Evolutionary conservation across 2,797 vertebrate genomes (phyloP).

Genomic region (Brotula barbata): DNA sequence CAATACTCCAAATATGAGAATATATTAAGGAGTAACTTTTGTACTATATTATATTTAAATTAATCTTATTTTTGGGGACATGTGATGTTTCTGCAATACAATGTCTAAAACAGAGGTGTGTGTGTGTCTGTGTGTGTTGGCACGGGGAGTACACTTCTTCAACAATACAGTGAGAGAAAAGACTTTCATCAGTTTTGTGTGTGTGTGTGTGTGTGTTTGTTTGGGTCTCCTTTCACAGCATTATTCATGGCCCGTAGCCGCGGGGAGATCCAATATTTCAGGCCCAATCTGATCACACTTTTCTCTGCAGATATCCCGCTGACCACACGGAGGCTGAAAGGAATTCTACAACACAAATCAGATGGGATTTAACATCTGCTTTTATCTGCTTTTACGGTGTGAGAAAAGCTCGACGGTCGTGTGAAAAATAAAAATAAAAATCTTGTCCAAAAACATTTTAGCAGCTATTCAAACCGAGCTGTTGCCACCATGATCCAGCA

Average conservation of each 20-base stretch:
- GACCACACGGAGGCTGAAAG: neutral
- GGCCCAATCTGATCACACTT: neutral
- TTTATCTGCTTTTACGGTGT: no score
- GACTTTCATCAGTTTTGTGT: no score
- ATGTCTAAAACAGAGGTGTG: neutral
- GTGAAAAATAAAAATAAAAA: no score
- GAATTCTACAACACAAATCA: neutral
- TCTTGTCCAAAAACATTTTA: neutral
- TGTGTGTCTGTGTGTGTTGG: neutral
- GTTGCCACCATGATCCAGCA: slow-evolving; percentile 59
- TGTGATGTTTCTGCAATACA: no score
- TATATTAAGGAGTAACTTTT: no score
- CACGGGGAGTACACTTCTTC: neutral
- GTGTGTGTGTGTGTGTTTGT: no score
- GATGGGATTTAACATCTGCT: neutral
- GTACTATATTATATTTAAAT: neutral
- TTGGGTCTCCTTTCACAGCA: no score
- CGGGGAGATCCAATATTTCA: neutral
- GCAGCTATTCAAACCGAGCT: neutral
- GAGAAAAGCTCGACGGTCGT: no score
- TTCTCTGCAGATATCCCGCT: neutral
- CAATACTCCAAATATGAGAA: no score
- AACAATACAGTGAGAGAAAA: no score
- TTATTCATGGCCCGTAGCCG: no score
- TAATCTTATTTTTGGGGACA: neutral